Base-by-base conservation (phyloP, 2,888 invertebrate genomes). In the Zaprionus lineosus region DNA sequence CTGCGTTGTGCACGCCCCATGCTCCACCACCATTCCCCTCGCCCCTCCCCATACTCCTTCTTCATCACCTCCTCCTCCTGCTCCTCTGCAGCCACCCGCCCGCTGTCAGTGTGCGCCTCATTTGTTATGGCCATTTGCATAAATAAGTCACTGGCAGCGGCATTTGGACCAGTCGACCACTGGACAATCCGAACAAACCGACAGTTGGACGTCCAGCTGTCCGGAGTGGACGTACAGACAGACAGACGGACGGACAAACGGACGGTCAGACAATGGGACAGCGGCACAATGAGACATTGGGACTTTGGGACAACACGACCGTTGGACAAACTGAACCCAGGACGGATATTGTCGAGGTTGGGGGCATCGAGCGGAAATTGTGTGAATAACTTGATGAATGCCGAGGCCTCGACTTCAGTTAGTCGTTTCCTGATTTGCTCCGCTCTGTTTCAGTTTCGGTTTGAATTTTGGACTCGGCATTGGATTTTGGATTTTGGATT, bases 41-140 rank as follows among this genome's bases (percentile, higher is more conserved):
- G 39, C 11, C 19, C 52, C 8, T 5, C 11, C 26, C 6, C 12
- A 11, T 24, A 12, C 9, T 24, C 33, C 15, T 29, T 19, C 9
- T 9, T 11, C 5, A 6, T 5, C 3, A 12, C 28, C 19, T 19
- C 19, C 3, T 19, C n/a, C 34, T 26, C 8, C 2, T 18, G 39
- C 9, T 19, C 51, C 8, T 4, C 9, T 24, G 8, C 11, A 9
- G 24, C 14, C 11, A 21, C 36, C 14, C 33, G 18, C n/a, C 5
- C 12, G 34, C 16, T 55, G 53, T 52, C 50, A 53, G 58, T 75
- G 53, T 75, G 62, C 75, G 78, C 63, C 82, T 84, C 84, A 81
- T 84, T 81, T 81, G 82, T 77, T 81, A 84, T 81, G 74, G 82
- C 70, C 84, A 84, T 84, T 84, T 81, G 84, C 79, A 84, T 84